Conservation (phyloP, 2,888 invertebrate genomes). For the Tenthredo mesomela region DNA sequence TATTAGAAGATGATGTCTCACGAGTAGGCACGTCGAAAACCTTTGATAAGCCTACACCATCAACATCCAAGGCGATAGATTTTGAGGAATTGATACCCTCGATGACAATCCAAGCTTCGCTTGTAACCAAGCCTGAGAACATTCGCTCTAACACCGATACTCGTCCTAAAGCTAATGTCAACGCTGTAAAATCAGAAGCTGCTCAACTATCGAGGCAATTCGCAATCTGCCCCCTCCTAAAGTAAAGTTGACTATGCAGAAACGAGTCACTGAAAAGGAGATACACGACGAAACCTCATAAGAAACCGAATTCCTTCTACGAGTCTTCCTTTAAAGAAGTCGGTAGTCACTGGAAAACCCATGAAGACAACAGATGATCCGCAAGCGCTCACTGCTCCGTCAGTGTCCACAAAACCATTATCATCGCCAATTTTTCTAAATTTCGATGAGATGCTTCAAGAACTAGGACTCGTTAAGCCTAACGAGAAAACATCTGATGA, state of each 20-base stretch:
- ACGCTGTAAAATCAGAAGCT: no score
- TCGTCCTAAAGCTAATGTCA: no score
- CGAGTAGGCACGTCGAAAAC: no score
- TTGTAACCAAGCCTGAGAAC: no score
- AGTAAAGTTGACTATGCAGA: not conserved
- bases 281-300: not conserved
- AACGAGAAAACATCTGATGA: not conserved
- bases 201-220: not conserved
- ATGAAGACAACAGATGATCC: not conserved
- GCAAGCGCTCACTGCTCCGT: not conserved
- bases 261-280: not conserved
- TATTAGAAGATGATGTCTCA: no score
- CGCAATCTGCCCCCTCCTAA: constrained; percentile 22
- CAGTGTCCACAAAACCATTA: not conserved
- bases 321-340: no score
- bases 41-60: no score
- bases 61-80: no score
- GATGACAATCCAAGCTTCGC: no score
- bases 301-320: not conserved
- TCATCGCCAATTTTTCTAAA: not conserved
- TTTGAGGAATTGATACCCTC: no score
- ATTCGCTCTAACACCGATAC: no score
- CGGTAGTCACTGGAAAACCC: no score
- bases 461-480: not conserved
- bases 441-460: not conserved